phyloP scores from a whole-genome alignment of 2,888 invertebrate species.

The Melinopterus prodromus region DNA sequence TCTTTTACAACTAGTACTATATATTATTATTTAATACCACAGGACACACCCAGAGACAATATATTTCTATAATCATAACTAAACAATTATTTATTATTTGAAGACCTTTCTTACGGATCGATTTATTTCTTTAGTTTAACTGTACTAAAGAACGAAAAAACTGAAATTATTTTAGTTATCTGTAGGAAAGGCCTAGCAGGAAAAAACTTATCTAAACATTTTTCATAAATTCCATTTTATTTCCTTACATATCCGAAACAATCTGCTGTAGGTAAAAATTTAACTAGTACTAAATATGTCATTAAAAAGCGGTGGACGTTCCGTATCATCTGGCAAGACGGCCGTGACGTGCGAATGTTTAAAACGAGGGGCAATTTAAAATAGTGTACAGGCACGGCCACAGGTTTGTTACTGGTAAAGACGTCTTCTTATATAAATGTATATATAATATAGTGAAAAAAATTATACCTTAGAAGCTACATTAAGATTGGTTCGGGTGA shows the following conservation, averaged over 20 bases:
- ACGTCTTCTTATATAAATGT: constrained; percentile 4
- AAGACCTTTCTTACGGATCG: too few relatives aligned
- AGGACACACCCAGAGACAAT: too few relatives aligned
- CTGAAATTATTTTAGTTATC: too few relatives aligned
- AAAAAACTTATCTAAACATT: neutral
- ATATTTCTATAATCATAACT: too few relatives aligned
- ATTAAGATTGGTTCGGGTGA: constrained; percentile 57
- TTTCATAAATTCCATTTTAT: constrained; percentile 4
- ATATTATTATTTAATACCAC: too few relatives aligned
- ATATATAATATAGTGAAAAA: neutral
- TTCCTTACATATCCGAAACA: neutral
- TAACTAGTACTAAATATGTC: neutral
- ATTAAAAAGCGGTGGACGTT: neutral
- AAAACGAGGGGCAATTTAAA: neutral
- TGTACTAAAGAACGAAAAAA: too few relatives aligned
- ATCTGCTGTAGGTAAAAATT: neutral
- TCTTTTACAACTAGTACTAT: too few relatives aligned
- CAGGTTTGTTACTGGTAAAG: neutral
- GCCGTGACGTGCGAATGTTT: too few relatives aligned
- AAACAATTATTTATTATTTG: too few relatives aligned
- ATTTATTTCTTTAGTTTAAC: too few relatives aligned
- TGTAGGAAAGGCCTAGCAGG: neutral
- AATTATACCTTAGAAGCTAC: constrained; percentile 25
- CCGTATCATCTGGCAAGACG: neutral
- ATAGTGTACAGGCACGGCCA: neutral